phyloP scores from a whole-genome alignment of 1,140 invertebrate genomes.

The Bombus pascuorum region DNA sequence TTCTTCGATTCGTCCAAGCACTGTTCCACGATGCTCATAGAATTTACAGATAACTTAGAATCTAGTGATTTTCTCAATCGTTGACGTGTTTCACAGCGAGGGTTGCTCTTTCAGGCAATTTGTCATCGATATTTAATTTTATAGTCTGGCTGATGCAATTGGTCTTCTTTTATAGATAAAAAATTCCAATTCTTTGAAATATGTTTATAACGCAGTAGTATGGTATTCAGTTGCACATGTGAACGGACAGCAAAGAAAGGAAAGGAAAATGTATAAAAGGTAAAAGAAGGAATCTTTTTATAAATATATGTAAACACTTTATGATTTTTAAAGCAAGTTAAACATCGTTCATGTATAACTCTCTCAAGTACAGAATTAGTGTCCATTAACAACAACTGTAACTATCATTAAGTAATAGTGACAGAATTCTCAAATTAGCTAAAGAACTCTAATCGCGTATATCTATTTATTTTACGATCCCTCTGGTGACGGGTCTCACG shows the following conservation, averaged over 20 bases:
- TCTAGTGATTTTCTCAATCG: not conserved
- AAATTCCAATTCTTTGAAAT: too few relatives aligned
- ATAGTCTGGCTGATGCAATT: too few relatives aligned
- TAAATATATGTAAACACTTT: too few relatives aligned
- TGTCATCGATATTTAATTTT: not conserved
- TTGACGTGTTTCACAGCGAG: not conserved
- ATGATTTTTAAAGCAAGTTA: too few relatives aligned
- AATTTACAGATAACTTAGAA: not conserved
- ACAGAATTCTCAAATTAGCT: constrained; percentile 54
- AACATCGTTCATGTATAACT: not conserved
- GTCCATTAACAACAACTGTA: not conserved
- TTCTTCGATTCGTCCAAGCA: not conserved
- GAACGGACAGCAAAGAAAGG: too few relatives aligned
- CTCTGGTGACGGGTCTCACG: constrained; percentile 56
- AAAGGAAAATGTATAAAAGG: too few relatives aligned
- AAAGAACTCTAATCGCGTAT: constrained; percentile 60
- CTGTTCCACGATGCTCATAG: not conserved
- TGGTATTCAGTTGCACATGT: too few relatives aligned
- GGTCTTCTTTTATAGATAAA: too few relatives aligned
- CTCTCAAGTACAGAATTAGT: not conserved
- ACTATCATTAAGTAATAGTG: constrained; percentile 16
- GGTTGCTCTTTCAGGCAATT: not conserved
- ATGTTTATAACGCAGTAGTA: too few relatives aligned
- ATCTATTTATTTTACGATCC: constrained; percentile 68
- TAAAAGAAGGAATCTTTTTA: too few relatives aligned